phyloP scores from a whole-genome alignment of 2,797 vertebrate genomes.

The Hafferia zeledoni region DNA sequence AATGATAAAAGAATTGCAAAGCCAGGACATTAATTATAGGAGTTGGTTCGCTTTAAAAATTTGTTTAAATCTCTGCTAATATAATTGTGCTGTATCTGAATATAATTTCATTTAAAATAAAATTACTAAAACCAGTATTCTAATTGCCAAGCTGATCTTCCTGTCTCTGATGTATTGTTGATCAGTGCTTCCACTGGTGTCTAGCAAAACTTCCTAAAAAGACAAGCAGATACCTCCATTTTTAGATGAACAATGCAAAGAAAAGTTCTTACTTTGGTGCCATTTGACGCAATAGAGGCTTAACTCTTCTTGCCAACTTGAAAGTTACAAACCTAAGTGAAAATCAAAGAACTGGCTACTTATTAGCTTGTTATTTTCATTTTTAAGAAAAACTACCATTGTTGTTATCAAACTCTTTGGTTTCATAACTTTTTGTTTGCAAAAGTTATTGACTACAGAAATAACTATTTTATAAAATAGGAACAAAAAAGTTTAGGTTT shows the following conservation, averaged over 20 bases:
- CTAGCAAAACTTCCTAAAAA: neutral
- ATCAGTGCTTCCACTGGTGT: neutral
- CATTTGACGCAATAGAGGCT: neutral
- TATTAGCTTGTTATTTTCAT: neutral
- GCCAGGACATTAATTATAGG: neutral
- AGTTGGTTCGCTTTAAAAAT: neutral
- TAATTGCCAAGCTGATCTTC: neutral
- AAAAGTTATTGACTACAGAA: neutral
- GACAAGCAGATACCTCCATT: neutral
- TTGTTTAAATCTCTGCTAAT: slow-evolving; percentile 5
- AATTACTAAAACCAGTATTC: neutral
- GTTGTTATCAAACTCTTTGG: neutral
- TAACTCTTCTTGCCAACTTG: neutral
- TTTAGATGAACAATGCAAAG: neutral
- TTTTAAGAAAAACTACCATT: neutral
- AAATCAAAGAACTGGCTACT: neutral
- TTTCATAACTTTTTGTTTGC: neutral
- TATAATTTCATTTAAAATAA: slow-evolving; percentile 48
- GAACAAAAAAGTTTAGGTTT: neutral
- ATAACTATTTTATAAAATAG: neutral
- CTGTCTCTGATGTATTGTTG: neutral
- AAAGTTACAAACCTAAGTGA: neutral
- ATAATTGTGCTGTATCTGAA: neutral
- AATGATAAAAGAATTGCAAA: neutral
- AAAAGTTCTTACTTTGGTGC: neutral